Evolutionary conservation across 53 echinoderm and acorn worm species (phyloP).

Genomic region (Mesocentrotus franciscanus): DNA sequence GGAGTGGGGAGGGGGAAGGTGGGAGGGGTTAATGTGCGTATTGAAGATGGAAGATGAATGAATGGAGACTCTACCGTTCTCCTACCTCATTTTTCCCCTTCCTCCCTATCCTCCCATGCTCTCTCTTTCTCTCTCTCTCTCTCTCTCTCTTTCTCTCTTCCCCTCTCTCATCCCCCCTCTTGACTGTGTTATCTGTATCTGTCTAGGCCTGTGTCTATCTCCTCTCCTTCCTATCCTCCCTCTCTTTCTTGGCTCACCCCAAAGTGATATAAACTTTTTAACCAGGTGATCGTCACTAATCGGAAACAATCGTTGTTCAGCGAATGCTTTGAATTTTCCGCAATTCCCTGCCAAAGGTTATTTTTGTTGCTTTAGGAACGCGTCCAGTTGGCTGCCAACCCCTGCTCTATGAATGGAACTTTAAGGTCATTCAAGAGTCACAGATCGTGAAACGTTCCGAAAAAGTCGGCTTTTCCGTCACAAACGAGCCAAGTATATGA

Average conservation of each 20-base stretch:
- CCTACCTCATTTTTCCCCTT: neutral
- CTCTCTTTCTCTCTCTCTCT: neutral
- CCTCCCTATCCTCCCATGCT: neutral
- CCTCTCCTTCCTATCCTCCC: neutral
- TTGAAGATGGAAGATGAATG: no score
- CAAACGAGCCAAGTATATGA: neutral
- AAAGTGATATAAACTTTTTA: neutral
- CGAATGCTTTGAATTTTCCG: neutral
- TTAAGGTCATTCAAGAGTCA: slow-evolving; percentile 12
- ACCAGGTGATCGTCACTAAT: slow-evolving; percentile 2
- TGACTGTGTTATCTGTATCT: no score
- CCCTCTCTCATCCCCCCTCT: neutral
- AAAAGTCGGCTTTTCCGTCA: neutral
- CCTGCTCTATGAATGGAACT: neutral
- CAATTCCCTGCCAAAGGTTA: neutral
- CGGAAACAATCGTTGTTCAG: neutral
- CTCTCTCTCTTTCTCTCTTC: neutral
- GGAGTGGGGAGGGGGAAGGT: no score
- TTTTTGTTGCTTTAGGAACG: slow-evolving; percentile 23
- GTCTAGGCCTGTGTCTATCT: neutral
- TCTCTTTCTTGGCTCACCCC: neutral
- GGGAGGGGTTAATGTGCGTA: no score
- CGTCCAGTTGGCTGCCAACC: slow-evolving; percentile 12
- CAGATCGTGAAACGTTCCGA: neutral
- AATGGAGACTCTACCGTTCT: neutral